Conservation (phyloP, 2,888 invertebrate genomes). For the Brachypalpus laphriformis region DNA sequence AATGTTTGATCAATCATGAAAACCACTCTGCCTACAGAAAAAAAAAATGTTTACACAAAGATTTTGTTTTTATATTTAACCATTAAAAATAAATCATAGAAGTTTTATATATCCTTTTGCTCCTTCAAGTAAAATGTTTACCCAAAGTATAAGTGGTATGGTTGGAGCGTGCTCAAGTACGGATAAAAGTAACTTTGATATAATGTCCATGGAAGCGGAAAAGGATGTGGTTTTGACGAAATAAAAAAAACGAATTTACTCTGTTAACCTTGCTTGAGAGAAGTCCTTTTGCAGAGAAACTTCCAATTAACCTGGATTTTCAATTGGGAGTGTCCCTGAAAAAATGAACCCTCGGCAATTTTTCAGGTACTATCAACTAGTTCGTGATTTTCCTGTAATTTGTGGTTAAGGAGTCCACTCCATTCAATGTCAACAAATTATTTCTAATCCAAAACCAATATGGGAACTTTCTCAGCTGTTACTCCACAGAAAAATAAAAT, state of each 20-base stretch:
- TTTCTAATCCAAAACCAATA: constrained; percentile 30
- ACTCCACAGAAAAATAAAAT: too few species aligned
- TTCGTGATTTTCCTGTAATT: constrained; percentile 56
- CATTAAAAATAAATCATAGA: constrained; percentile 62
- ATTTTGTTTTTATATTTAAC: constrained; percentile 24
- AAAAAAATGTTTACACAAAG: constrained; percentile 12
- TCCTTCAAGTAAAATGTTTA: constrained; percentile 35
- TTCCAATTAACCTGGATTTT: constrained; percentile 69
- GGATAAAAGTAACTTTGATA: constrained; percentile 56
- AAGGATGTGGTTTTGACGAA: constrained; percentile 9
- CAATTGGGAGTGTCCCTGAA: constrained; percentile 13
- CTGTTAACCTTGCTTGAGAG: constrained; percentile 37
- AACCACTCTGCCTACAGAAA: constrained; percentile 32
- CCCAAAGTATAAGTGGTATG: constrained; percentile 22
- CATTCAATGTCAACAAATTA: constrained; percentile 56
- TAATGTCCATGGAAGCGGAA: constrained; percentile 47
- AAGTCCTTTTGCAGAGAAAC: constrained; percentile 4
- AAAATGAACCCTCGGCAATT: background rate
- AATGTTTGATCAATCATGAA: constrained; percentile 65
- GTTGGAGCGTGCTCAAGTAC: constrained; percentile 66
- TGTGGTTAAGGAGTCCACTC: constrained; percentile 22
- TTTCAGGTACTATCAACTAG: constrained; percentile 21
- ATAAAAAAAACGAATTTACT: background rate
- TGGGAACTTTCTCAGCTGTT: constrained; percentile 58
- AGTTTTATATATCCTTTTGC: background rate